Evolutionary conservation across 1,140 invertebrate species (phyloP).

Genomic region (Trachymyrmex cornetzi): DNA sequence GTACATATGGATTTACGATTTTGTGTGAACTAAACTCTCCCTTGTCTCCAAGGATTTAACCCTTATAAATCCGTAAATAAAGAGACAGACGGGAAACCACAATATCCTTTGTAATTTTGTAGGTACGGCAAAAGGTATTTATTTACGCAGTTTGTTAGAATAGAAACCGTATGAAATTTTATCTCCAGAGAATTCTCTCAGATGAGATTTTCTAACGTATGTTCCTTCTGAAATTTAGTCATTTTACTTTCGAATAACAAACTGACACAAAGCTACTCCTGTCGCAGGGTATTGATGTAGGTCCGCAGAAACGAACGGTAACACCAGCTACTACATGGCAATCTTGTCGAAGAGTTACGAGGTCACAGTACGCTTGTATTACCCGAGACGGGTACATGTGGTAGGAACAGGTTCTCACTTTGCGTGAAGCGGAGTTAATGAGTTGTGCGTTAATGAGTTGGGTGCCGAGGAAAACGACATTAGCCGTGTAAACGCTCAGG

Average conservation of each 20-base stretch:
- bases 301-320: slow-evolving; percentile 23
- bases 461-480: slow-evolving; percentile 56
- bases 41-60: no score
- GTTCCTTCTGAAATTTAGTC: not conserved
- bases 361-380: slow-evolving; percentile 58
- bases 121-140: not conserved
- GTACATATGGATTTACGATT: not conserved
- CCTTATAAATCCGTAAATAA: not conserved
- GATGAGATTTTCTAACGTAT: no score
- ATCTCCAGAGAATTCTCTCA: not conserved
- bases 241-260: not conserved
- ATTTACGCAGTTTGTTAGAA: not conserved
- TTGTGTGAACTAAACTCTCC: not conserved
- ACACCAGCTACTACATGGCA: slow-evolving; percentile 41
- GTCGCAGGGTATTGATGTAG: not conserved
- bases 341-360: slow-evolving; percentile 57
- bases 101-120: not conserved
- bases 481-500: slow-evolving; percentile 52
- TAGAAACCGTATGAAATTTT: not conserved
- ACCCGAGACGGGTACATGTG: slow-evolving; percentile 28
- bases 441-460: slow-evolving; percentile 61
- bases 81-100: no score
- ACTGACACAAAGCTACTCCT: no score
- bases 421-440: slow-evolving; percentile 50
- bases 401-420: slow-evolving; percentile 60